Evolutionary conservation across 2,888 invertebrate genomes (phyloP).

Genomic region (Rhyacophila evoluta): DNA sequence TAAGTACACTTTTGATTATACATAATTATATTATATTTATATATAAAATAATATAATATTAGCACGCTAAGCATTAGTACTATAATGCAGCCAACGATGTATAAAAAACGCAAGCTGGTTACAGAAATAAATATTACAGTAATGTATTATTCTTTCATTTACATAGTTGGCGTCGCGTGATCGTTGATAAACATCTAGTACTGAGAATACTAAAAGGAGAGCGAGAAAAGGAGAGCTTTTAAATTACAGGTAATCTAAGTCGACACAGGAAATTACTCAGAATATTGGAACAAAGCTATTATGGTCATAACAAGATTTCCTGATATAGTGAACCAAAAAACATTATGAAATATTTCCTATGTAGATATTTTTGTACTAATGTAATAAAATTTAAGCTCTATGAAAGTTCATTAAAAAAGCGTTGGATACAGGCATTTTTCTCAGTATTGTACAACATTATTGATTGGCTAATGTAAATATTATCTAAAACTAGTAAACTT

Average conservation of each 20-base stretch:
- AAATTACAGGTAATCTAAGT: neutral
- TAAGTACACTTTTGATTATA: too few species aligned
- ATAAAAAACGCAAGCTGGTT: neutral
- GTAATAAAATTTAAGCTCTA: too few species aligned
- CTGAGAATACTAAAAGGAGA: too few species aligned
- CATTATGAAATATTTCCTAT: too few species aligned
- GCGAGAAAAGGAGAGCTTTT: neutral
- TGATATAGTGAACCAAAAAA: too few species aligned
- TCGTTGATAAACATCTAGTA: neutral
- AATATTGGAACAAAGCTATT: slow-evolving; percentile 18
- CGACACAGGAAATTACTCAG: slow-evolving; percentile 8
- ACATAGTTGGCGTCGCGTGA: neutral
- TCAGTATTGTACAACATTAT: too few species aligned
- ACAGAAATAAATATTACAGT: neutral
- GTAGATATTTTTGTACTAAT: too few species aligned
- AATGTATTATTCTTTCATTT: neutral
- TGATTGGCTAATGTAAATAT: too few species aligned
- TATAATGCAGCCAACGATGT: neutral
- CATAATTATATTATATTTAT: neutral
- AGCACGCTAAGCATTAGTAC: neutral
- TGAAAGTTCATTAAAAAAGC: too few species aligned
- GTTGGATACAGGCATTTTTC: too few species aligned
- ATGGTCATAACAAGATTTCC: neutral
- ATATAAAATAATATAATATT: neutral
- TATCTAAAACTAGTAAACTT: too few species aligned